A percentile compares a stretch with the other conserved stretches of the same genome.
Conservation (phyloP, 2,888 invertebrate genomes). For the Ophion ventricosus region DNA sequence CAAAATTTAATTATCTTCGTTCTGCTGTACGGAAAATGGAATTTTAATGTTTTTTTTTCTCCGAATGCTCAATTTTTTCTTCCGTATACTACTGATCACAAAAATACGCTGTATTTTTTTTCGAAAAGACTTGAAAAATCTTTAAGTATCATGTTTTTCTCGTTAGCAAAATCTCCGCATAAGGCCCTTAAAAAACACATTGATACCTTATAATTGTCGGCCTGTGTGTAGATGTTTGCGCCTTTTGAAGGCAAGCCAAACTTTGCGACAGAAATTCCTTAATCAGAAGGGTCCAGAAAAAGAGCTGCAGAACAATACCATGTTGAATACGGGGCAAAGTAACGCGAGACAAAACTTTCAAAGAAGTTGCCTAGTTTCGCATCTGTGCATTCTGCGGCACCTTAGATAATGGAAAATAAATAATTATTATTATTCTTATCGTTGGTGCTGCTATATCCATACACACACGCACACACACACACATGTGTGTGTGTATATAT, state of each 20-base stretch:
- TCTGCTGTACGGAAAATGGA: too few relatives aligned
- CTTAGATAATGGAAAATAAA: neutral
- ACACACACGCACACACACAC: neutral
- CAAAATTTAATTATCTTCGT: neutral
- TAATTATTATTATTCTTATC: neutral
- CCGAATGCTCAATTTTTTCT: too few relatives aligned
- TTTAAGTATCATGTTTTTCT: neutral
- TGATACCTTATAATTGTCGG: neutral
- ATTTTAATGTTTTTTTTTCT: too few relatives aligned
- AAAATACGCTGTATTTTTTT: neutral
- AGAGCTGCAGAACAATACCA: neutral
- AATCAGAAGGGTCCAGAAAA: constrained; percentile 12
- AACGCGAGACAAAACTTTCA: neutral
- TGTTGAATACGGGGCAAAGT: neutral
- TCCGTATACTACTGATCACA: neutral
- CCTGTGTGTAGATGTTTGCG: neutral
- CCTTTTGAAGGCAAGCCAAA: neutral
- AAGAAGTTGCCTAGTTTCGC: neutral
- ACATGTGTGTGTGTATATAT: too few relatives aligned
- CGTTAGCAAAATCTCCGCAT: neutral
- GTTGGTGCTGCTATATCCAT: neutral
- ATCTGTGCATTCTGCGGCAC: neutral
- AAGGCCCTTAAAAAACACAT: neutral
- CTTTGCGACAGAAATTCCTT: constrained; percentile 8
- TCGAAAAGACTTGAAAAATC: neutral